phyloP scores from a whole-genome alignment of 2,888 invertebrate species.

The Odontomyia ornata region DNA sequence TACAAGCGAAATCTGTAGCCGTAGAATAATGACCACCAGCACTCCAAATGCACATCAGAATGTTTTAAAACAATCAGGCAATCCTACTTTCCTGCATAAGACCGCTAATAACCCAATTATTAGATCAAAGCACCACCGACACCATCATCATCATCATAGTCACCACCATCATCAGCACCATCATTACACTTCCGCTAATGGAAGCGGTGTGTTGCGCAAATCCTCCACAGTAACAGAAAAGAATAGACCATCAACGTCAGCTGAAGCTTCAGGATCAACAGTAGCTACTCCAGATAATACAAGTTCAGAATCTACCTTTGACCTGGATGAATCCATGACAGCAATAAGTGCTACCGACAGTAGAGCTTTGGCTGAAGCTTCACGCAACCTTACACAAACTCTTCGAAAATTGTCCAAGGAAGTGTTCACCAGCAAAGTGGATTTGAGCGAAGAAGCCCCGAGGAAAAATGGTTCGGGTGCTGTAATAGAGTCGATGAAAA shows the following conservation, averaged over 20 bases:
- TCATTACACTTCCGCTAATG: constrained; percentile 44
- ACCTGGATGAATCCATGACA: constrained; percentile 56
- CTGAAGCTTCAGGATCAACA: constrained; percentile 32
- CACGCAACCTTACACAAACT: constrained; percentile 90
- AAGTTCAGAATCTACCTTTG: constrained; percentile 41
- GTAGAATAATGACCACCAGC: constrained; percentile 44
- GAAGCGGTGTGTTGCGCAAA: constrained; percentile 36
- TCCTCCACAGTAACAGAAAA: background rate
- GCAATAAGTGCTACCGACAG: constrained; percentile 68
- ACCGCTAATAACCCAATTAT: constrained; percentile 62
- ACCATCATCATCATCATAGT: constrained; percentile 57
- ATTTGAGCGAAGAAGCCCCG: constrained; percentile 65
- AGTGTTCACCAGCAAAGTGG: constrained; percentile 77
- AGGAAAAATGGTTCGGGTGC: constrained; percentile 70
- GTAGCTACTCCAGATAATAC: constrained; percentile 37
- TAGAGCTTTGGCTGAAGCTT: constrained; percentile 85
- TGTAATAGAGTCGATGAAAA: constrained; percentile 90
- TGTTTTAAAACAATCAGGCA: constrained; percentile 43
- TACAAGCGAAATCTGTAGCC: constrained; percentile 21
- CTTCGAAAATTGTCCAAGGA: constrained; percentile 89
- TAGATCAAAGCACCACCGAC: constrained; percentile 59
- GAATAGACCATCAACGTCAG: constrained; percentile 1
- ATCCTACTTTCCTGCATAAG: constrained; percentile 57
- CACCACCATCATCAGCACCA: constrained; percentile 46
- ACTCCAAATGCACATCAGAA: constrained; percentile 27